Percentiles rank a stretch among this genome's conserved stretches.
Evolutionary conservation across 2,113 vertebrate species (phyloP).

Genomic region (Panthera tigris): DNA sequence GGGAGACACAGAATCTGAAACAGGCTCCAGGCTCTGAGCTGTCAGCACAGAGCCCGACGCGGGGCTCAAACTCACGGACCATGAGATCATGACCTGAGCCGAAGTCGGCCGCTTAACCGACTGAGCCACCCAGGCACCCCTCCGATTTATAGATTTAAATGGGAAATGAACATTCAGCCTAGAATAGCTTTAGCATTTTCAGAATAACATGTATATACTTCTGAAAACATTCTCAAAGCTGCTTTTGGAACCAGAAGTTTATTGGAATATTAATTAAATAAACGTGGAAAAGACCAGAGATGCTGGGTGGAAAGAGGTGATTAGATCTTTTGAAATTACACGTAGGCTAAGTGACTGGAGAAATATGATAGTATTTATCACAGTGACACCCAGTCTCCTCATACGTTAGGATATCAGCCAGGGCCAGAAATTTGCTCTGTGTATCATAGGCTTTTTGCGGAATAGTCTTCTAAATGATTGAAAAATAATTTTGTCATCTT

Average conservation of each 20-base stretch:
- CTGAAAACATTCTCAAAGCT: not conserved
- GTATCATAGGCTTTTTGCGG: not conserved
- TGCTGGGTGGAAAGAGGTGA: not conserved
- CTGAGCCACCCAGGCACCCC: no score
- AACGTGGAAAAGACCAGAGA: not conserved
- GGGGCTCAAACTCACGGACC: no score
- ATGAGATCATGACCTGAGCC: no score
- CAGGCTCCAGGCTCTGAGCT: no score
- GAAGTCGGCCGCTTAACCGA: no score
- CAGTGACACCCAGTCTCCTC: not conserved
- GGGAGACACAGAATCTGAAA: no score
- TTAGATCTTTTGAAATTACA: not conserved
- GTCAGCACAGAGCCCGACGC: no score
- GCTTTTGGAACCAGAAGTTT: not conserved
- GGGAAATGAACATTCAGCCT: not conserved
- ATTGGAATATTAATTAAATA: not conserved
- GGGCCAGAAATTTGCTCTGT: not conserved
- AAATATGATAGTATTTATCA: not conserved
- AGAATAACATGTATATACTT: not conserved
- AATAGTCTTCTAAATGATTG: not conserved
- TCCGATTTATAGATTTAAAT: not conserved
- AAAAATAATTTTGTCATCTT: not conserved
- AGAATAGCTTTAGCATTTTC: not conserved
- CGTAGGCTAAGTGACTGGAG: not conserved
- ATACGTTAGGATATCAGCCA: not conserved